Evolutionary conservation across 2,888 invertebrate species (phyloP), one percentile per base, ranked within the genome.

Genomic region (Isotomurus palustris): DNA sequence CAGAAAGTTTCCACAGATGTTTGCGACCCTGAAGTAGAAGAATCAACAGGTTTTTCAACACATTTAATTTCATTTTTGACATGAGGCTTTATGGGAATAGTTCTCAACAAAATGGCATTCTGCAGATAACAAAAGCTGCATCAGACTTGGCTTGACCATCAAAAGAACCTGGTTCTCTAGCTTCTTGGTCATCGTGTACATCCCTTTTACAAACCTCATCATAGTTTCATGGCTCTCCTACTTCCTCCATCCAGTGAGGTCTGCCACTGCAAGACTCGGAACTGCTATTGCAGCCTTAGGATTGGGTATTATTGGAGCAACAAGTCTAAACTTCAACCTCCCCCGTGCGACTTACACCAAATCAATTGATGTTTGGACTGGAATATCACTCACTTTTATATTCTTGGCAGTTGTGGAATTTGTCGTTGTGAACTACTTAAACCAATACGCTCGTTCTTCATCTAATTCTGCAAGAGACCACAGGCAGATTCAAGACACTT

Each of bases 121-220:
- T 45, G 22, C 59, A 72, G 72, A 71, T n/a, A 58, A 47, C 8
- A 71, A 71, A 64, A 72, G 72, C 41, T 72, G 72, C 54, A 32
- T 71, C 14, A 43, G 57, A 24, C 76, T 77, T 52, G 72, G 74
- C 45, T 72, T 79, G 50, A 69, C 72, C 40, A 71, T 79, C 45
- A 71, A 74, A 29, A 73, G 79, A 10, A 75, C 75, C 64, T 76
- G 78, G 63, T 72, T 74, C 57, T 77, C 76, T 66, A 79, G 78
- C 67, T 78, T 78, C 69, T 72, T 78, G 40, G 72, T 78, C 3
- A 77, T 78, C 68, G 73, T 78, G 64, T 79, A 77, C 71, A 74
- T 79, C 49, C 79, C 79, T 1, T 75, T 75, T 54, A 71, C 71
- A 32, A 74, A 74, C 73, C 62, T 75, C 22, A 73, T 74, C 17